phyloP scores from a whole-genome alignment of 1,140 invertebrate genomes.

The Diorhabda sublineata region DNA sequence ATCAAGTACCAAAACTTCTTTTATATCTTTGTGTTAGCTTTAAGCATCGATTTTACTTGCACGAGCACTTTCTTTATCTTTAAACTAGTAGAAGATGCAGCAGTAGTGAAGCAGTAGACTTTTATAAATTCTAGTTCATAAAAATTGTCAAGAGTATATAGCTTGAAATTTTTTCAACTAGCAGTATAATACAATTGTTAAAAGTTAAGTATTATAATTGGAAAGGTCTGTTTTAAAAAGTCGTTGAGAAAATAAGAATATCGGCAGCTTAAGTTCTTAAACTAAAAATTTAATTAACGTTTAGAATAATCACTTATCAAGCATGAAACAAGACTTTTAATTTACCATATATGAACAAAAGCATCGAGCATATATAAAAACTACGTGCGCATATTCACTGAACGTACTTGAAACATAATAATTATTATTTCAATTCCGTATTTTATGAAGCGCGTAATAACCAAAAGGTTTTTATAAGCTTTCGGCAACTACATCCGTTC shows the following conservation, averaged over 20 bases:
- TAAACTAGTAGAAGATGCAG: too few species aligned
- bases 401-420: neutral
- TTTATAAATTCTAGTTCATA: too few species aligned
- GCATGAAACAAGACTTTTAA: slow-evolving; percentile 1
- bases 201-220: too few species aligned
- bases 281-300: neutral
- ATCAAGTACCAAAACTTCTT: too few species aligned
- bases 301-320: neutral
- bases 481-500: neutral
- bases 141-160: too few species aligned
- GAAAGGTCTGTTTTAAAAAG: too few species aligned
- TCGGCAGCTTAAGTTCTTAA: neutral
- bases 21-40: too few species aligned
- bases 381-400: neutral
- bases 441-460: neutral
- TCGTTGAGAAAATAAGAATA: neutral
- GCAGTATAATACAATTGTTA: too few species aligned
- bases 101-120: too few species aligned
- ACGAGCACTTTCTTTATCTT: too few species aligned
- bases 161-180: too few species aligned
- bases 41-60: too few species aligned
- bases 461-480: slow-evolving; percentile 1
- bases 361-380: neutral
- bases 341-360: neutral
- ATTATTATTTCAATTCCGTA: neutral